phyloP scores from a whole-genome alignment of 2,797 vertebrate genomes.

The Silurus aristotelis region DNA sequence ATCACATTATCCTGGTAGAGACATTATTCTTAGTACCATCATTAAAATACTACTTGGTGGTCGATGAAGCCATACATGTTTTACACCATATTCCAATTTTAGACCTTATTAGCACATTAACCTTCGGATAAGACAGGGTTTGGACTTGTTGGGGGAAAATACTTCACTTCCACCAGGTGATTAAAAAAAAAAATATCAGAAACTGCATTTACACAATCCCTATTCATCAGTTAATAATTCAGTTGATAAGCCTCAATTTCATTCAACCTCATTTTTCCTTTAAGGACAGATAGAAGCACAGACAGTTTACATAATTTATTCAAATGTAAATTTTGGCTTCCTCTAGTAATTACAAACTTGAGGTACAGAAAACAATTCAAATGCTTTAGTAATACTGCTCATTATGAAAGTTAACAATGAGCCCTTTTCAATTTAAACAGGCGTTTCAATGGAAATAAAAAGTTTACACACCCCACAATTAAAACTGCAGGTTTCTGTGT shows the following conservation, averaged over 20 bases:
- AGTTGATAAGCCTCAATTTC: slow-evolving; percentile 3
- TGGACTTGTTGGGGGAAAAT: not conserved
- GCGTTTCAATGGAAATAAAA: not conserved
- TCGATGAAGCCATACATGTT: not conserved
- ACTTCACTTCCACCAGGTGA: not conserved
- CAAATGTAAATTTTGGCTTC: not conserved
- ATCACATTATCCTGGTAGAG: not conserved
- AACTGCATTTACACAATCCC: not conserved
- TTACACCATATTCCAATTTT: not conserved
- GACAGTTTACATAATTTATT: not conserved
- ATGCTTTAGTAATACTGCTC: not conserved
- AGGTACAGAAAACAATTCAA: not conserved
- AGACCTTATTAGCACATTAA: not conserved
- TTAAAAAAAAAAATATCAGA: not conserved
- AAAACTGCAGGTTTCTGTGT: not conserved
- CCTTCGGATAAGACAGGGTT: not conserved
- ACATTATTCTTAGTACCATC: not conserved
- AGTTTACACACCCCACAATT: not conserved
- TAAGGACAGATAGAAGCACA: not conserved
- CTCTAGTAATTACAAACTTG: not conserved
- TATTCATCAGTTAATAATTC: slow-evolving; percentile 6
- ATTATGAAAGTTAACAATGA: not conserved
- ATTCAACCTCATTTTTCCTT: not conserved
- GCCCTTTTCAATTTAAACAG: not conserved
- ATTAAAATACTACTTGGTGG: not conserved